Evolutionary conservation across 2,888 invertebrate genomes (phyloP), one percentile per base, ranked within the genome.

Genomic region (Drosophila neonasuta): DNA sequence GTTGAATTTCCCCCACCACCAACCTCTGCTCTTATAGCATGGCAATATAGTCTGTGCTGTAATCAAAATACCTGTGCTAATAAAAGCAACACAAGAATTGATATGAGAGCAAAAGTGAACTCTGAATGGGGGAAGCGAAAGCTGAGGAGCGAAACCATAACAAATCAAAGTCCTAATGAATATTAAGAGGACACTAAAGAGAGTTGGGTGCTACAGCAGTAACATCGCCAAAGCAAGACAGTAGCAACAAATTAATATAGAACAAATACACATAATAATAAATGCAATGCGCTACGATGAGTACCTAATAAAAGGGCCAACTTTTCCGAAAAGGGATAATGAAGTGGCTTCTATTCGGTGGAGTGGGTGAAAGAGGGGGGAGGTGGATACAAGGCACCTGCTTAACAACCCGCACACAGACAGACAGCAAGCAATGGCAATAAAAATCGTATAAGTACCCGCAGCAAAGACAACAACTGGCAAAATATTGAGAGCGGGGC

Each of bases 371-470:
- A 32, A 8, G 32, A 32, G 8, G 39, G 5, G 51, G 29, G 7
- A 9, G 20, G 3, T 10, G 34, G 42, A 57, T 46, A 44, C 46
- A 45, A 51, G 45, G 63, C 82, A 84, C 81, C 82, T 87, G 82
- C 71, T 77, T 82, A 85, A 82, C 86, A 70, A 75, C 63, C 56
- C 63, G 66, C 59, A 65, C 50, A 52, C 4, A 24, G 24, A 3
- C 32, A 32, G 63, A 64, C 66, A 61, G 32, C 77, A 59, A 67
- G 32, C 77, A 59, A 67, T 74, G 69, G 73, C 71, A 87, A 88
- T 88, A 88, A 87, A 88, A 87, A 71, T 77, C 78, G 86, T 72
- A 88, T 85, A 88, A 88, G 81, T 82, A 83, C 71, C 62, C 67
- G 66, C 57, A 66, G 52, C 52, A 64, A 74, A 71, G 82, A 78